Evolutionary conservation across 1,140 invertebrate genomes (phyloP), one percentile per base, ranked within the genome.

Genomic region (Listronotus bonariensis): DNA sequence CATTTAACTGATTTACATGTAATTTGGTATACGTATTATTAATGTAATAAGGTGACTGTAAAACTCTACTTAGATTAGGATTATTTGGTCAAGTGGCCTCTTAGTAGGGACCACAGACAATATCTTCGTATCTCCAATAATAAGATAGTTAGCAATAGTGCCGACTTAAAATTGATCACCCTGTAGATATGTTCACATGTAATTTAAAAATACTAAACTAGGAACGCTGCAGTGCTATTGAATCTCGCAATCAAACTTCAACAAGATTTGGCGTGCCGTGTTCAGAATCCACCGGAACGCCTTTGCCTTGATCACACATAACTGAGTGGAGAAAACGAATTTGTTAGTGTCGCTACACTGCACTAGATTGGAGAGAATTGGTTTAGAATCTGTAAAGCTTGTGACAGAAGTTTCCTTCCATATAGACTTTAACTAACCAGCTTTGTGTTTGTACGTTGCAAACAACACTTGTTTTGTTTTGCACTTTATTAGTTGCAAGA

Each of bases 311-410:
- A 66, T 66, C 64, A 66, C 56, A 64, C 61, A 63, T 60, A 71
- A 71, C 43, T 66, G 66, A 71, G 68, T 69, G 65, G 58, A 68
- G 67, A 69, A 73, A 73, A 71, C 69, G 69, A 65, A 73, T 71
- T 73, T 73, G 68, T 72, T 69, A 68, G 70, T 69, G 60, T 68
- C 70, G 70, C 68, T 72, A 67, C 32, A 52, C 52, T 67, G 58
- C 60, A 65, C 59, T 69, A 56, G 68, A 68, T 67, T 72, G 64
- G 51, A 55, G 61, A 57, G 59, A 67, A 69, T 67, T 67, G 34
- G 15, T 63, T 69, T 69, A 69, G 40, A 58, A 67, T 36, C 57
- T 45, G n/a, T n/a, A n/a, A 6, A 15, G 41, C 31, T 26, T 57
- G 51, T 14, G 31, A 34, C 18, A 57, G 55, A n/a, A n/a, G n/a